Conservation (phyloP, 2,113 vertebrate genomes). For the Ploceus nigricollis region DNA sequence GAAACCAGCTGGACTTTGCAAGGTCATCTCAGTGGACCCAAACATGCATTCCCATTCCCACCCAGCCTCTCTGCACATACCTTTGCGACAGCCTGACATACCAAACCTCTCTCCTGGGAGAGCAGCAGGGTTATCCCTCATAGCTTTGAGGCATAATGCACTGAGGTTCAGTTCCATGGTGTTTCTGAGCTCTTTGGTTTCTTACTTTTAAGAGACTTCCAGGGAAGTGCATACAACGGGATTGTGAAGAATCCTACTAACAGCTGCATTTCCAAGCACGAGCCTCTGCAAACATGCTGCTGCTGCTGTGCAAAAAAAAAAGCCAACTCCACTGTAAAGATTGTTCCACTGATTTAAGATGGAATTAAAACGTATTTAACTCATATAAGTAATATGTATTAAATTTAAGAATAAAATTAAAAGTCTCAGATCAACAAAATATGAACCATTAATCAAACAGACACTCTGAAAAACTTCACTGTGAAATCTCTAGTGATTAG, state of each 20-base stretch:
- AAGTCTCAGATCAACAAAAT: slow-evolving; percentile 9
- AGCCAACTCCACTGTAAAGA: neutral
- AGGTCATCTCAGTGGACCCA: neutral
- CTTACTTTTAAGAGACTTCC: neutral
- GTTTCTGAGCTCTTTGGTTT: neutral
- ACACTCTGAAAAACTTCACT: neutral
- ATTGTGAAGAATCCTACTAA: neutral
- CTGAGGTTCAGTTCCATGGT: neutral
- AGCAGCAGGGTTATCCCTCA: neutral
- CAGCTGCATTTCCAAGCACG: neutral
- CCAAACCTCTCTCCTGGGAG: neutral
- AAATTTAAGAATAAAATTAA: slow-evolving; percentile 24
- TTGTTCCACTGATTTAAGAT: neutral
- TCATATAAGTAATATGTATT: neutral
- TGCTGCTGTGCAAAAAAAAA: neutral
- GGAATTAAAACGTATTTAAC: slow-evolving; percentile 23
- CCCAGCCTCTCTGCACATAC: neutral
- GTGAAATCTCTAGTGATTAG: slow-evolving; percentile 10
- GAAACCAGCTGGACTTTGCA: neutral
- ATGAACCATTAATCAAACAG: slow-evolving; percentile 5
- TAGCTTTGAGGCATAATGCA: neutral
- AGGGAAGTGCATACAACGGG: neutral
- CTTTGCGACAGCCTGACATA: neutral
- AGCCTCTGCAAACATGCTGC: neutral
- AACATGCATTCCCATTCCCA: neutral